Evolutionary conservation across 2,888 invertebrate genomes (phyloP).

Genomic region (Leucania comma): DNA sequence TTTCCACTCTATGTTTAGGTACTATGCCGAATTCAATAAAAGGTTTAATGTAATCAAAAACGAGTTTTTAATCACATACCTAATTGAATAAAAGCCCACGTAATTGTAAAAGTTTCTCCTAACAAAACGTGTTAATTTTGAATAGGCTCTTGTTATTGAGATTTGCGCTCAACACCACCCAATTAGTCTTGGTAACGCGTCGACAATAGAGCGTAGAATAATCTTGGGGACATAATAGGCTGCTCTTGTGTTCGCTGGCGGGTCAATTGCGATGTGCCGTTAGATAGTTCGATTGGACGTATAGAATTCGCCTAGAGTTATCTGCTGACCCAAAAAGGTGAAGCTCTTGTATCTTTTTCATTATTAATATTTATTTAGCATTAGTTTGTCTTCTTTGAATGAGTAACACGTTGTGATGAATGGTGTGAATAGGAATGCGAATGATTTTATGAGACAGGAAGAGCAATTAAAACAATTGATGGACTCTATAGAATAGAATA

Average conservation of each 20-base stretch:
- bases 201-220: slow-evolving; percentile 14
- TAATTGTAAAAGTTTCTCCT: neutral
- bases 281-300: slow-evolving; percentile 13
- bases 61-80: neutral
- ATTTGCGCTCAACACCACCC: slow-evolving; percentile 7
- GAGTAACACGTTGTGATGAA: neutral
- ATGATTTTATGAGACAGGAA: neutral
- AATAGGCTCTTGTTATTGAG: slow-evolving; percentile 9
- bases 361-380: neutral
- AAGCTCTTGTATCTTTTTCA: neutral
- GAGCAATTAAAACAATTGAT: neutral
- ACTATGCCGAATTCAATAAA: no score
- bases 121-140: slow-evolving; percentile 9
- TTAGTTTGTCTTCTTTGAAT: neutral
- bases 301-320: neutral
- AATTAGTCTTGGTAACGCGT: slow-evolving; percentile 9
- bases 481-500: no score
- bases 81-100: slow-evolving; percentile 1
- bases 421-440: no score
- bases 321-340: slow-evolving; percentile 1
- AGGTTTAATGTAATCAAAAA: no score
- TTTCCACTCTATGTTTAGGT: no score
- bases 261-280: slow-evolving; percentile 17
- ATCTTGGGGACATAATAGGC: neutral
- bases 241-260: slow-evolving; percentile 10